A percentile compares a stretch with the other conserved stretches of the same genome.
Conservation (phyloP, 2,888 invertebrate species). For the Eretmocerus hayati region DNA sequence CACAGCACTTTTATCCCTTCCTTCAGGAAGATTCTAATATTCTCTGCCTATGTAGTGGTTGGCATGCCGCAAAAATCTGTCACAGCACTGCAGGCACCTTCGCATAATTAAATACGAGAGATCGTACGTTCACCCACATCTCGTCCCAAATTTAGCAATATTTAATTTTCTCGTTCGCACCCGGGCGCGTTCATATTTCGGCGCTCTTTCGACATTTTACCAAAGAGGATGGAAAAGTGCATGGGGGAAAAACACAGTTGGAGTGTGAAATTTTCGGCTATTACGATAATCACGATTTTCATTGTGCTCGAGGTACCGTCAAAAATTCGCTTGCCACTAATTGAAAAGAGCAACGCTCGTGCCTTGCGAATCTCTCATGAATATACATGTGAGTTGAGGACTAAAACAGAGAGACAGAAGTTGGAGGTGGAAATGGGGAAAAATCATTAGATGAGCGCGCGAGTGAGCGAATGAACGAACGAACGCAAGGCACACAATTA, state of each 20-base stretch:
- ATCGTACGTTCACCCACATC: constrained; percentile 36
- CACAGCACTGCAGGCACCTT: not conserved
- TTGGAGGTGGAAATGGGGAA: constrained; percentile 8
- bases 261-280: constrained; percentile 12
- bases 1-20: constrained; percentile 28
- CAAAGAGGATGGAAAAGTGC: not conserved
- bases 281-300: constrained; percentile 21
- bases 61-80: not conserved
- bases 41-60: no score
- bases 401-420: no score
- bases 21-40: no score
- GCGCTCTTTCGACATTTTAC: constrained; percentile 15
- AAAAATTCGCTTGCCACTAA: constrained; percentile 15
- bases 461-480: not conserved
- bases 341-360: constrained; percentile 11
- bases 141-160: constrained; percentile 41
- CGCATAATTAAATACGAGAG: constrained; percentile 42
- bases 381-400: constrained; percentile 7
- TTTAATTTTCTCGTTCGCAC: constrained; percentile 35
- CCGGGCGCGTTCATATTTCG: no score
- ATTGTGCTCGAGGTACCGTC: constrained; percentile 7
- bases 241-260: not conserved
- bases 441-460: constrained; percentile 20
- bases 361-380: constrained; percentile 1
- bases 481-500: constrained; percentile 12